Evolutionary conservation across 2,113 vertebrate species (phyloP).

Genomic region (Monarcha castaneiventris): DNA sequence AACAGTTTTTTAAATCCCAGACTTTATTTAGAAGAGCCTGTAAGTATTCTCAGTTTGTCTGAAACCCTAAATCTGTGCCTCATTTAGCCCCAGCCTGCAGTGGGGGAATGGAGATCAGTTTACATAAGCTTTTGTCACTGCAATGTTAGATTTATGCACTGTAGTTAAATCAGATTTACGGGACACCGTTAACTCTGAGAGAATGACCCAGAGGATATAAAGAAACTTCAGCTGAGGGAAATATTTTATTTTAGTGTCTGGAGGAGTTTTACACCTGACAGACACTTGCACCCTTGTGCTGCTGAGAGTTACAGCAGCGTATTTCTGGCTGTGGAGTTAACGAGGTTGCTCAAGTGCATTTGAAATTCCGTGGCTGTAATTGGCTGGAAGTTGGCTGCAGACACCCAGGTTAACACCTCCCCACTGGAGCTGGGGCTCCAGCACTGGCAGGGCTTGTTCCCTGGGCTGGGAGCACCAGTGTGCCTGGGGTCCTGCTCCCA

Average conservation of each 20-base stretch:
- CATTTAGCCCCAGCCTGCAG: not conserved
- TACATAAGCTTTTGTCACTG: slow-evolving; percentile 55
- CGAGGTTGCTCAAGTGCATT: not conserved
- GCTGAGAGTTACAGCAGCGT: not conserved
- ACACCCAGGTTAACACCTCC: not conserved
- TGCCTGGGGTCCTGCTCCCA: not conserved
- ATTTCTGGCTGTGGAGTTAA: not conserved
- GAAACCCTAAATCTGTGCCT: slow-evolving; percentile 39
- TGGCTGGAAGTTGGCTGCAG: not conserved
- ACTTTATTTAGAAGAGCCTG: slow-evolving; percentile 2
- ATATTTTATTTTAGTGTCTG: slow-evolving; percentile 53
- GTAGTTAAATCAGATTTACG: slow-evolving; percentile 43
- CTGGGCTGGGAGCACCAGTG: fast-evolving
- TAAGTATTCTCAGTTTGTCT: not conserved
- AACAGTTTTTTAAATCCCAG: not conserved
- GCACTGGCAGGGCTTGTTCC: not conserved
- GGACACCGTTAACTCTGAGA: not conserved
- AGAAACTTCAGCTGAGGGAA: slow-evolving; percentile 10
- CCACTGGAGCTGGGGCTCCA: not conserved
- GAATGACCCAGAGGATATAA: slow-evolving; percentile 25
- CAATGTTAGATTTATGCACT: slow-evolving; percentile 9
- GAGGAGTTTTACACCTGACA: slow-evolving; percentile 49
- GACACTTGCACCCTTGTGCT: not conserved
- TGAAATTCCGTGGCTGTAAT: not conserved
- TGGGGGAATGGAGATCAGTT: not conserved